Percentiles rank a stretch among this genome's conserved stretches.
Evolutionary conservation across 2,888 invertebrate genomes (phyloP).

Genomic region (Teleiodes luculella): DNA sequence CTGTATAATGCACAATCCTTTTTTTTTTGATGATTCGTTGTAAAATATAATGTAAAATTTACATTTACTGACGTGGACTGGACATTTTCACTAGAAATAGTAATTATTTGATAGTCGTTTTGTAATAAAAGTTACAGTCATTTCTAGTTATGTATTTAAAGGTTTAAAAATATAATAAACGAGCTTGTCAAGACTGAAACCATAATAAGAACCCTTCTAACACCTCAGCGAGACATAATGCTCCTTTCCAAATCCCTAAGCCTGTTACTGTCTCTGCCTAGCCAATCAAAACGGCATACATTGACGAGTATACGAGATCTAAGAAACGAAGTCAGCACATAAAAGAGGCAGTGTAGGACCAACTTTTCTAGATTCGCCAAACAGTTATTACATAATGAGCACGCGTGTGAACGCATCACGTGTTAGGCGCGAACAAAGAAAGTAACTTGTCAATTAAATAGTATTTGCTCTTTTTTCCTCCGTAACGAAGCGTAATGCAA

Average conservation of each 20-base stretch:
- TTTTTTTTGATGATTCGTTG: neutral
- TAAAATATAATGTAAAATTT: no score
- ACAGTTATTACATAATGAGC: slow-evolving; percentile 15
- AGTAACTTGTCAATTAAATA: slow-evolving; percentile 72
- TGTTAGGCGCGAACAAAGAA: slow-evolving; percentile 70
- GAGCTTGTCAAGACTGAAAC: neutral
- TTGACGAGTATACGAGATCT: neutral
- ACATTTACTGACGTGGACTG: no score
- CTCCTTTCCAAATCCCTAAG: neutral
- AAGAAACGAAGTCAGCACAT: no score
- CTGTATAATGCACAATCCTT: neutral
- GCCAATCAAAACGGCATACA: neutral
- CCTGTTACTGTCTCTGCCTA: no score
- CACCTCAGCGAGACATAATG: neutral
- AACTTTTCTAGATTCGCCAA: neutral
- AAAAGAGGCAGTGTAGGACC: neutral
- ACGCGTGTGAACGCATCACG: slow-evolving; percentile 61
- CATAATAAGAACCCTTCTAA: neutral
- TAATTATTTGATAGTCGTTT: no score
- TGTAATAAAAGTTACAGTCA: no score
- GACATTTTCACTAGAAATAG: no score
- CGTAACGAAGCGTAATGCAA: slow-evolving; percentile 78
- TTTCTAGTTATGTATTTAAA: neutral
- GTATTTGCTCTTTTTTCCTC: slow-evolving; percentile 67
- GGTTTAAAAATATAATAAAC: neutral